Conservation (phyloP, 2,888 invertebrate species). For the Trisateles emortualis region DNA sequence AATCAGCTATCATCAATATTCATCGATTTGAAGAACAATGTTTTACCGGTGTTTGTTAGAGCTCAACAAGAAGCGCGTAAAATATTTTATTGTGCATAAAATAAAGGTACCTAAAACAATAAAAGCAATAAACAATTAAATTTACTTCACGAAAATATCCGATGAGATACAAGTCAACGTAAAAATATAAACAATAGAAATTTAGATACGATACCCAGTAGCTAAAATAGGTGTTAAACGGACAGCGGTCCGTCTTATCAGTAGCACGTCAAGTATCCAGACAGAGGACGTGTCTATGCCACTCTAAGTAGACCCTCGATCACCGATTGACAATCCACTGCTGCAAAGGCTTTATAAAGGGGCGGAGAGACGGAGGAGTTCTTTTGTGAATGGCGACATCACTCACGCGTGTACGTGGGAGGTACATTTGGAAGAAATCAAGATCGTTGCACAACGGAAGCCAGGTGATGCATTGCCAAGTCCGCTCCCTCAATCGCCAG, state of each 20-base stretch:
- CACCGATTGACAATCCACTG: conserved; percentile 32
- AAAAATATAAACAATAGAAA: conserved; percentile 45
- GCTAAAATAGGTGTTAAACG: conserved; percentile 75
- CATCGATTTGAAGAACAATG: conserved; percentile 32
- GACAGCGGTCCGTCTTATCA: conserved; percentile 72
- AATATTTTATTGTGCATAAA: conserved; percentile 46
- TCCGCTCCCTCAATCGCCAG: conserved; percentile 74
- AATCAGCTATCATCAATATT: conserved; percentile 27
- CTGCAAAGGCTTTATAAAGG: conserved; percentile 39
- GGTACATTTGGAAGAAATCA: conserved; percentile 81
- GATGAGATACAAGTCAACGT: conserved; percentile 21
- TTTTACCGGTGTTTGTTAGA: conserved; percentile 28
- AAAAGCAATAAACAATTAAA: conserved; percentile 37
- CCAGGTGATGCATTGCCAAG: conserved; percentile 82
- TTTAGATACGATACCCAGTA: conserved; percentile 64
- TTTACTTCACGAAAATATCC: conserved; percentile 32
- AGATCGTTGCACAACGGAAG: conserved; percentile 83
- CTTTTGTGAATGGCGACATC: conserved; percentile 63
- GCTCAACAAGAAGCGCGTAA: conserved; percentile 30
- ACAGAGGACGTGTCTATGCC: conserved; percentile 59
- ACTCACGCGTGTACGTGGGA: conserved; percentile 78
- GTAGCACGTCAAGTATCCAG: conserved; percentile 65
- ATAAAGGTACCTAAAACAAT: too few relatives aligned
- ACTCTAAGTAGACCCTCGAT: conserved; percentile 51
- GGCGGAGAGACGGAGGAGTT: conserved; percentile 48